Conservation (phyloP, 2,888 invertebrate species). For the Synanthedon formicaeformis region DNA sequence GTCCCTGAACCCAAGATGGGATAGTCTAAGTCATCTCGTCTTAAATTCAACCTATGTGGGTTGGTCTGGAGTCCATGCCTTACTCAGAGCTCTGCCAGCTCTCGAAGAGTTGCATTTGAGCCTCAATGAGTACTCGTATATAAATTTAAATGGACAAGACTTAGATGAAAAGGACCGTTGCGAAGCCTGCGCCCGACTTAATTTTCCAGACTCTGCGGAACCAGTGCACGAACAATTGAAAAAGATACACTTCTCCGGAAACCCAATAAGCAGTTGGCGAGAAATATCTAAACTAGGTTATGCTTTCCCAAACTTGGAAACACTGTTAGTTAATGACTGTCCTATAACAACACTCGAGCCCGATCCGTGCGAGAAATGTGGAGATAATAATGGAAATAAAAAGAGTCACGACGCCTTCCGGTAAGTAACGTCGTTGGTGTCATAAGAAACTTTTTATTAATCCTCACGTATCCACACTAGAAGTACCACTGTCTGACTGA, state of each 20-base stretch:
- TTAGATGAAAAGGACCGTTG: constrained; percentile 46
- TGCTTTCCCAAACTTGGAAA: constrained; percentile 87
- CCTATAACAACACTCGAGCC: constrained; percentile 75
- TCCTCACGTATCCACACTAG: too few relatives aligned
- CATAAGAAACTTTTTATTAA: too few relatives aligned
- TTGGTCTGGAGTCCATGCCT: constrained; percentile 84
- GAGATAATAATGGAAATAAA: constrained; percentile 52
- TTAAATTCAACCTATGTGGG: constrained; percentile 89
- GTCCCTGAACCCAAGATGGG: constrained; percentile 59
- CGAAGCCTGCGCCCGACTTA: constrained; percentile 51
- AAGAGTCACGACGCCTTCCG: constrained; percentile 74
- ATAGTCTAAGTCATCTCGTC: constrained; percentile 80
- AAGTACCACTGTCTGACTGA: too few relatives aligned
- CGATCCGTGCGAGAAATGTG: constrained; percentile 71
- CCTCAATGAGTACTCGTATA: constrained; percentile 86
- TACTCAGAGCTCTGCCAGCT: constrained; percentile 81
- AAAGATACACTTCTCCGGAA: constrained; percentile 89
- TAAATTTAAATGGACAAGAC: constrained; percentile 72
- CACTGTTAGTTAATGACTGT: constrained; percentile 88
- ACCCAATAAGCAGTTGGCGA: constrained; percentile 85
- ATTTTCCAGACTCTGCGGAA: constrained; percentile 34
- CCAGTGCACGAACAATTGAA: constrained; percentile 76
- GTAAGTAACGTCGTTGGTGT: constrained; percentile 34
- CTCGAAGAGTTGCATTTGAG: constrained; percentile 94
- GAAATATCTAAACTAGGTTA: constrained; percentile 87